Conservation (phyloP, 2,797 vertebrate genomes). For the Capromys pilorides region DNA sequence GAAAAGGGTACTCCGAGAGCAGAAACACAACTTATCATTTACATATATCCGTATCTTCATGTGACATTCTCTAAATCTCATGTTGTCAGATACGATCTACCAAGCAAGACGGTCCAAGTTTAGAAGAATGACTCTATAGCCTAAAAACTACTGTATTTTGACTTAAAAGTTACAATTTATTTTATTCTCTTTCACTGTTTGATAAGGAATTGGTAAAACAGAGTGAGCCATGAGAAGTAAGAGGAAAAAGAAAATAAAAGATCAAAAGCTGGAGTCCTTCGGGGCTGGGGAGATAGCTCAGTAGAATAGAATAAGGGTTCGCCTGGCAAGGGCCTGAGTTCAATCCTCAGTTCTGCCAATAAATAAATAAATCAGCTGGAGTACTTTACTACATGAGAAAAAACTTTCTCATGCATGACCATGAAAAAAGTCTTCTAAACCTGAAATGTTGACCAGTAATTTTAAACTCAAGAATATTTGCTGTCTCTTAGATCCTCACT, state of each 20-base stretch:
- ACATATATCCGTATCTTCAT: background rate
- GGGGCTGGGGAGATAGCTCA: background rate
- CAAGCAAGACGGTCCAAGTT: background rate
- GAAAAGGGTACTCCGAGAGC: background rate
- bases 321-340: too few relatives aligned
- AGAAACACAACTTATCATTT: constrained; percentile 18
- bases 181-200: constrained; percentile 27
- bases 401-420: background rate
- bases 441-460: constrained; percentile 38
- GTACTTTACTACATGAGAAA: background rate
- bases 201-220: background rate
- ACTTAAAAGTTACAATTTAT: constrained; percentile 26
- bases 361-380: background rate
- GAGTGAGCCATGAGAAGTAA: background rate
- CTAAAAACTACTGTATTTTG: background rate
- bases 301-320: too few relatives aligned
- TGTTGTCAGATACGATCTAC: background rate
- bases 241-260: background rate
- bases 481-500: background rate
- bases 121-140: background rate
- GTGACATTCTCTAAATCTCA: background rate
- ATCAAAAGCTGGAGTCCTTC: background rate
- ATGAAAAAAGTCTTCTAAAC: constrained; percentile 39
- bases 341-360: too few relatives aligned
- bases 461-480: constrained; percentile 50